These are phyloP conservation scores for Manis javanica DNA, from an alignment of 2,797 vertebrate species.

Conservation along the genomic window DNA sequence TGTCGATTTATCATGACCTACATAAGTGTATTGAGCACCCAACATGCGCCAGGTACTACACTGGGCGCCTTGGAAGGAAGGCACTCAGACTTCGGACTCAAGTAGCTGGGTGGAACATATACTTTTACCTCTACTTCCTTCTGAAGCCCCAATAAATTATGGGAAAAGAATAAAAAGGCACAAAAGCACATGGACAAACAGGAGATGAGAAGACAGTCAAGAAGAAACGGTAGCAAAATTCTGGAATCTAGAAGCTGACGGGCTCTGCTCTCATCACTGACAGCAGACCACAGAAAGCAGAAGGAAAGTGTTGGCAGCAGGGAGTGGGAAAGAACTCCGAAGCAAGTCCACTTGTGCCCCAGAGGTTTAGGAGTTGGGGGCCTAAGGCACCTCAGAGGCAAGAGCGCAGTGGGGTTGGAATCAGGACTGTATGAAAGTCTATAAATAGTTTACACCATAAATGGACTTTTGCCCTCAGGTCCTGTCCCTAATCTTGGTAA, in stretches of 20 bases:
- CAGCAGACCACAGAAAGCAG: not conserved
- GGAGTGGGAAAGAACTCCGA: not conserved
- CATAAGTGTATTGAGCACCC: accelerated
- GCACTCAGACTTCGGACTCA: not conserved
- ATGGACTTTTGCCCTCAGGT: not conserved
- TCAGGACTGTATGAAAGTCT: not conserved
- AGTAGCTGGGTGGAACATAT: accelerated
- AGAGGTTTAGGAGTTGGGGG: not conserved
- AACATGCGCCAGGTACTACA: accelerated
- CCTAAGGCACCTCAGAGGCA: not conserved
- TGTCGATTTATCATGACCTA: not conserved
- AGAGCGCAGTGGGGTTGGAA: not conserved
- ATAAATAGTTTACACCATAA: not conserved
- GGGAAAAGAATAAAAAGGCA: not conserved
- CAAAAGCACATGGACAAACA: not conserved
- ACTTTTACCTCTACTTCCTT: not conserved
- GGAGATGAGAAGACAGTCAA: not conserved
- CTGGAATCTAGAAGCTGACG: not conserved
- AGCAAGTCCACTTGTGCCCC: not conserved
- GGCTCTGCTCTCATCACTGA: not conserved
- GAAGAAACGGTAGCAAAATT: not conserved
- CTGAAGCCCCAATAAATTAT: not conserved
- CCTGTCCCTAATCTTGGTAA: not conserved
- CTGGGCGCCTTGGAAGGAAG: not conserved
- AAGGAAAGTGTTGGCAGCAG: not conserved